Conservation (phyloP, 1,140 invertebrate species). For the Sweltsa coloradensis region DNA sequence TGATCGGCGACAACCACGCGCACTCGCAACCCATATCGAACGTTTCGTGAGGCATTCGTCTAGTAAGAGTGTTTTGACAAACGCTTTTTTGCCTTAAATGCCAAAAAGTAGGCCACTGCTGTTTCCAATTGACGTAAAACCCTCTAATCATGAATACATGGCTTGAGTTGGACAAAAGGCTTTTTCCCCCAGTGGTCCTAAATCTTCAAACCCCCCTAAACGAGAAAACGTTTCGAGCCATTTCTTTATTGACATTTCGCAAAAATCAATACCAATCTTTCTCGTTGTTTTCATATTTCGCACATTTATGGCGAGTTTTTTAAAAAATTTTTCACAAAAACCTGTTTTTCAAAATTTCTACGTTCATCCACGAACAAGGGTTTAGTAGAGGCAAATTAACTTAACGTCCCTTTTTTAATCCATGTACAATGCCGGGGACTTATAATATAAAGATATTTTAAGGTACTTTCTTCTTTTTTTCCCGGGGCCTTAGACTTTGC, state of each 20-base stretch:
- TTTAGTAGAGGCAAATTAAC: constrained; percentile 3
- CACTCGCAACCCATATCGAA: constrained; percentile 5
- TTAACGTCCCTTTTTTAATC: constrained; percentile 5
- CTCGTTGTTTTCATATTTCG: constrained; percentile 4
- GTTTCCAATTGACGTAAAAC: constrained; percentile 10
- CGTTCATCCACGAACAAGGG: constrained; percentile 7
- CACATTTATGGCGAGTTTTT: constrained; percentile 1
- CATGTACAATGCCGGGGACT: constrained; percentile 10
- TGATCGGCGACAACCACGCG: constrained; percentile 13
- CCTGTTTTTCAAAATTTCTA: constrained; percentile 7
- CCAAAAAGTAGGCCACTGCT: constrained; percentile 14
- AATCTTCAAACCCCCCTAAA: constrained; percentile 8
- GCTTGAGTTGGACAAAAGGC: constrained; percentile 4
- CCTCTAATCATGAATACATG: constrained; percentile 13
- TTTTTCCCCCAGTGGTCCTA: constrained; percentile 4
- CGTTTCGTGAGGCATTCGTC: background rate
- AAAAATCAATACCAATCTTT: constrained; percentile 7
- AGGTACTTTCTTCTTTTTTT: background rate
- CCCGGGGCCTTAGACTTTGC: background rate
- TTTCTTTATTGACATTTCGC: constrained; percentile 9
- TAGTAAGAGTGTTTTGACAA: constrained; percentile 7
- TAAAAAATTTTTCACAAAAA: constrained; percentile 1
- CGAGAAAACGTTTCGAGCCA: constrained; percentile 6
- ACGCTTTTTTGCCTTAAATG: constrained; percentile 5
- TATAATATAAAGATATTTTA: constrained; percentile 3